phyloP scores from a whole-genome alignment of 1,140 invertebrate genomes.

The Tribolium madens region DNA sequence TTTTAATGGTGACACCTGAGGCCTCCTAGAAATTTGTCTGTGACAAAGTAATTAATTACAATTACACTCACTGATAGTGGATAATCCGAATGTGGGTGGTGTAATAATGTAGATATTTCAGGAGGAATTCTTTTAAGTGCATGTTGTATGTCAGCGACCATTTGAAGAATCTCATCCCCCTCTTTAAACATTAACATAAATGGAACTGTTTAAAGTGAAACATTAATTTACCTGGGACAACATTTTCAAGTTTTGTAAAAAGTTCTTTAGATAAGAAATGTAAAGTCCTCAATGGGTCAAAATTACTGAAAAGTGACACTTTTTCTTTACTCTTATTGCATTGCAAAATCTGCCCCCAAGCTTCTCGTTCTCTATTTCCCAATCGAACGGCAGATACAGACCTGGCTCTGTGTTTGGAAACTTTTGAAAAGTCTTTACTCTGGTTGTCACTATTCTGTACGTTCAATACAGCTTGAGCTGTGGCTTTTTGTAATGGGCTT shows the following conservation, averaged over 20 bases:
- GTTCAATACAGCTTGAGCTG: background rate
- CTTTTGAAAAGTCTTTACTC: conserved; percentile 42
- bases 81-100: conserved; percentile 49
- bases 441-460: background rate
- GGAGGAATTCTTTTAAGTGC: conserved; percentile 61
- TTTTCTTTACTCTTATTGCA: conserved; percentile 55
- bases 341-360: conserved; percentile 60
- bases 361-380: conserved; percentile 47
- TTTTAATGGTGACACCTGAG: background rate
- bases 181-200: conserved; percentile 52
- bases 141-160: conserved; percentile 61
- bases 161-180: conserved; percentile 59
- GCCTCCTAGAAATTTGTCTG: background rate
- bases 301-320: conserved; percentile 59
- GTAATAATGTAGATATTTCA: conserved; percentile 58
- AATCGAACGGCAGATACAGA: conserved; percentile 40
- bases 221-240: conserved; percentile 55
- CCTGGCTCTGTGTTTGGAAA: conserved; percentile 52
- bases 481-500: background rate
- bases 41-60: background rate
- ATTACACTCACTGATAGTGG: conserved; percentile 41
- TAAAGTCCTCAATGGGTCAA: conserved; percentile 62
- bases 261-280: conserved; percentile 63
- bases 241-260: conserved; percentile 54
- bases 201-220: conserved; percentile 25